Percentiles rank a stretch among this genome's conserved stretches.
These are phyloP conservation scores for Cyphomyrus plagiostoma DNA, from an alignment of 2,113 vertebrate species.

Conservation along the genomic window DNA sequence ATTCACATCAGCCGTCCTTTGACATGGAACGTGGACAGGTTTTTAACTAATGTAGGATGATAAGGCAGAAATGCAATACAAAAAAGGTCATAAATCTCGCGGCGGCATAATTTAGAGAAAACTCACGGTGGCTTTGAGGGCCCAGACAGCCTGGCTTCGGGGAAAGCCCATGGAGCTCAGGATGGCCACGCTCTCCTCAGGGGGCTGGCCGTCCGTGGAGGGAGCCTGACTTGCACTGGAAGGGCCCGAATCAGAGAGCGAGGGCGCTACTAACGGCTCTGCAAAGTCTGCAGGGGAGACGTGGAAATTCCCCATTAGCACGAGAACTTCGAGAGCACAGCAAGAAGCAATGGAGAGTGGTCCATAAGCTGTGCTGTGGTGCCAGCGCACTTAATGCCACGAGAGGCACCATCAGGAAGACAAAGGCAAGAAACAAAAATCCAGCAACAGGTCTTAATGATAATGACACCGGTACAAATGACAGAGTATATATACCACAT, in stretches of 20 bases:
- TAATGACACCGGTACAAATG: background rate
- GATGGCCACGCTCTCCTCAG: slow-evolving; percentile 88
- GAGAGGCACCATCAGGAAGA: background rate
- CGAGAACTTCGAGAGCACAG: background rate
- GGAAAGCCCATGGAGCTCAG: slow-evolving; percentile 96
- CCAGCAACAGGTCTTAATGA: background rate
- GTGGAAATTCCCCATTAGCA: slow-evolving; percentile 4
- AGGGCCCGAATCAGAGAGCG: slow-evolving; percentile 66
- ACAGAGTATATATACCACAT: background rate
- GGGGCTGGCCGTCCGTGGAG: slow-evolving; percentile 74
- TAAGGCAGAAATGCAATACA: background rate
- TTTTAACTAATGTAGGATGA: background rate
- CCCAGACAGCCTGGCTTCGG: slow-evolving; percentile 74
- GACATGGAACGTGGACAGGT: background rate
- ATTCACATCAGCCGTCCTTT: background rate
- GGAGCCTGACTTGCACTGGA: slow-evolving; percentile 54
- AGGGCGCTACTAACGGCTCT: slow-evolving; percentile 74
- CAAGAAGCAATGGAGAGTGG: too few species aligned
- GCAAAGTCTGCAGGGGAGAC: slow-evolving; percentile 75
- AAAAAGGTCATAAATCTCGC: background rate
- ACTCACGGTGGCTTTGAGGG: slow-evolving; percentile 82
- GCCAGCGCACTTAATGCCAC: background rate
- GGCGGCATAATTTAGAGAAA: background rate
- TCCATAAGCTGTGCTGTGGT: too few species aligned
- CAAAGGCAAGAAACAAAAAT: background rate